Base-by-base conservation (phyloP, 1,140 invertebrate species). In the Amphibalanus amphitrite region DNA sequence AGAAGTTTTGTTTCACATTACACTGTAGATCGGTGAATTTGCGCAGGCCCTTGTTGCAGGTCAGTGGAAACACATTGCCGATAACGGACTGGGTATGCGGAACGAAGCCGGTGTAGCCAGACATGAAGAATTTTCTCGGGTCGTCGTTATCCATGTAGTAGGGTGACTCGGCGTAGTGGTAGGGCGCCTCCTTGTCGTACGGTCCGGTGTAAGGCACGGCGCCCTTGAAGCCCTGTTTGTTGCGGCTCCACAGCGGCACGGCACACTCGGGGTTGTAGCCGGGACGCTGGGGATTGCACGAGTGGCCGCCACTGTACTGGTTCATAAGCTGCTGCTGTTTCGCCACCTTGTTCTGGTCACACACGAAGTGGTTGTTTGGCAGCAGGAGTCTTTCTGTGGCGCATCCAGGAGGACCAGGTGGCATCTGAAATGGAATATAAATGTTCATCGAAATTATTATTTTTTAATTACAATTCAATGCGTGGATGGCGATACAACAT, bases 11-110 rank as follows among this genome's bases (percentile, higher is more conserved):
- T 74, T 85, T 82, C 71, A 83, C 81, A 74, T 85, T 82, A 70
- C 85, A 81, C 78, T 88, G 89, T 79, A 88, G 87, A 25, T 85
- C 83, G 0, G 86, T 86, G 76, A 89, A 89, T 73, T 88, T 86
- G 74, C 84, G 85, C 13, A 89, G 79, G 0, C 84, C 82, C 30
- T 84, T 84, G 70, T 86, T 86, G 0, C 86, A 88, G 69, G 86
- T 80, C 33, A 83, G 82, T 75, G 85, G 81, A 71, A 84, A 84
- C 0, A 82, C 80, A 73, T 86, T 83, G 0, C 87, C 87, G 77
- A 86, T 88, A 4, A 85, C 81, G n/a, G 83, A 81, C 71, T 84
- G 83, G 8, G 85, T 84, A 75, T 86, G 87, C 0, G 88, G 87
- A 70, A 88, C 83, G 75, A 88, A 86, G 29, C 85, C 86, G n/a